Evolutionary conservation across 2,113 vertebrate genomes (phyloP).

Genomic region (Ochotona princeps): DNA sequence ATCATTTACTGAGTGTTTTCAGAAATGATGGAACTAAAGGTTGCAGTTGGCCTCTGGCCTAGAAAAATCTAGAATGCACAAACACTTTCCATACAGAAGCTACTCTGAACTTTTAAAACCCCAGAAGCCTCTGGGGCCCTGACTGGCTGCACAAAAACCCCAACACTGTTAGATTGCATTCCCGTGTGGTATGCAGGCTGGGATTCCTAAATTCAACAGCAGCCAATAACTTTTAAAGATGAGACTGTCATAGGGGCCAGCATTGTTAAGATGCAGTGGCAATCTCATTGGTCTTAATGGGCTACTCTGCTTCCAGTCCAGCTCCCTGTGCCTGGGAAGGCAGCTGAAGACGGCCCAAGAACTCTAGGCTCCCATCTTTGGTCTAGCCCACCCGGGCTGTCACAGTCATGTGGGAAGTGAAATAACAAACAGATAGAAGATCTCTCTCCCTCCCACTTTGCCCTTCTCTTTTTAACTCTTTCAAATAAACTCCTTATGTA

Average conservation of each 20-base stretch:
- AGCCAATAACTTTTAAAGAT: conserved; percentile 22
- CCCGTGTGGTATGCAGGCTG: background rate
- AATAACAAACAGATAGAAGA: too few relatives aligned
- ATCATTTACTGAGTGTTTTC: conserved; percentile 9
- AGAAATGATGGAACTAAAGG: background rate
- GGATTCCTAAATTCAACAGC: background rate
- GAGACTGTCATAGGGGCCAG: background rate
- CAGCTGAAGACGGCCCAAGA: too few relatives aligned
- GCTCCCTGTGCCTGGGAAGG: too few relatives aligned
- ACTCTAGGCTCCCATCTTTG: too few relatives aligned
- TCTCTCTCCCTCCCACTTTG: too few relatives aligned
- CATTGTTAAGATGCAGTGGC: too few relatives aligned
- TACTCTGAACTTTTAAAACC: background rate
- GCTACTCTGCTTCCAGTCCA: too few relatives aligned
- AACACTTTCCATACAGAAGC: background rate
- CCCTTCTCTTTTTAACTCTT: too few relatives aligned
- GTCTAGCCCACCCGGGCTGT: too few relatives aligned
- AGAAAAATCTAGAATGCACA: background rate
- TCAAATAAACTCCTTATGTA: background rate
- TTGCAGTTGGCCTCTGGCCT: background rate
- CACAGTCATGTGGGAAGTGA: background rate
- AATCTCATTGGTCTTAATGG: too few relatives aligned
- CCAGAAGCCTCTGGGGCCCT: background rate
- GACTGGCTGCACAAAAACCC: background rate
- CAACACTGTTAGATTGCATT: background rate